Base-by-base conservation (phyloP, 2,888 invertebrate species). In the Nineta flava region DNA sequence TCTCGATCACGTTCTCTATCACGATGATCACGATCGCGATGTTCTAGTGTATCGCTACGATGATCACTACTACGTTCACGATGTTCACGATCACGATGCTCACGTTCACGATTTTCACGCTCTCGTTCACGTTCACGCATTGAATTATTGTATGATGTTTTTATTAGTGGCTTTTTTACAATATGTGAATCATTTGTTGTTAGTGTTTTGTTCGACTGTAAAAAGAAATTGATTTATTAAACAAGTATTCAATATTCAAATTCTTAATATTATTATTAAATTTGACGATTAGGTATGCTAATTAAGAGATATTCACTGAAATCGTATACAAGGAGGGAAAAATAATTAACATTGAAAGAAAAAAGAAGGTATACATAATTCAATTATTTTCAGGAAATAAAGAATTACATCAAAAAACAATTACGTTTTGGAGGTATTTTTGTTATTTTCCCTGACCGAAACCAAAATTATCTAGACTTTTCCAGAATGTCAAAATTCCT, bases 121-220 rank as follows among this genome's bases (percentile, higher is more conserved):
- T 65, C 65, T 15, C 61, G 52, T 13, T 55, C 57, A 43, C 38
- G 65, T 58, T 15, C 64, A 60, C 48, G 62, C 56, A 38, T 57
- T 17, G 66, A 62, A 55, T 66, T 66, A 52, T 67, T 67, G 56
- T 65, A 68, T 34, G 49, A 48, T 2, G 65, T 54, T 52, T 69
- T 69, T 53, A 71, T 61, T 42, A 62, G 59, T 21, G 73, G 69
- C 59, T 76, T 76, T 61, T 76, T 76, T 10, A 34, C 13, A 42
- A 72, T 70, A 50, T 68, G 66, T 53, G 75, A 75, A 59, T 76
- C 76, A 59, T 74, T 75, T 47, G 61, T 59, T 26, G 26, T 7
- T 26, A 62, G 57, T 51, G 65, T 59, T 56, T 66, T 66, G 56
- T 64, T 65, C 51, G 61, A 62, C 66, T 65, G 62, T 56, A 34